Evolutionary conservation across 2,888 invertebrate species (phyloP), one percentile per base, ranked within the genome.

Genomic region (Atethmia centrago): DNA sequence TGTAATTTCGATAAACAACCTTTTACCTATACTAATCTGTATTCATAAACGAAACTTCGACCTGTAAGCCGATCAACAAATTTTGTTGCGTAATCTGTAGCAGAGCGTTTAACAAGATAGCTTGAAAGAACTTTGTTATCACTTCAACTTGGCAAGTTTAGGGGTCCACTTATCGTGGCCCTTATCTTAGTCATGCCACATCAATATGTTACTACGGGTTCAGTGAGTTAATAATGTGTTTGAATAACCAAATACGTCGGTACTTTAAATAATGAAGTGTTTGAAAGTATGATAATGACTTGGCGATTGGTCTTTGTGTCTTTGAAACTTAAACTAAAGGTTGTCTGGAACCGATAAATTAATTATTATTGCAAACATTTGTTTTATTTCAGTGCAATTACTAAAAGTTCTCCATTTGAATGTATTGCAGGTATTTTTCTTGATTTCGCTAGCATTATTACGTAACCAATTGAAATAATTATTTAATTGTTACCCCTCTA

Each of bases 101-200:
- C 19, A 56, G 19, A 56, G 19, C 85, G 81, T 73, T 85, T 59
- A 78, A 78, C 79, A 80, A 81, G 86, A 71, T 79, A 66, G 40
- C 74, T 75, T 65, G 84, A 89, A 89, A 87, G 79, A 88, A 88
- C 77, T 88, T 88, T 69, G 77, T 80, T 85, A 86, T 87, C 86
- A 84, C 81, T 85, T 83, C 63, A 79, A 86, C 77, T 87, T 74
- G 49, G 63, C 73, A 86, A 89, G 85, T 88, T 88, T 84, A 69
- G 74, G 83, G 80, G 65, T 42, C 71, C 85, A 85, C 85, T 88
- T 86, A 85, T 83, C 81, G 78, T 28, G 36, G 74, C 61, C 74
- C 79, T 85, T 87, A 88, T 88, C 88, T 87, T 63, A 64, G 70
- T 67, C 67, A 82, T 66, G 71, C 70, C 67, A 69, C 71, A 69